A percentile compares a stretch with the other conserved stretches of the same genome.
Evolutionary conservation across 2,888 invertebrate species (phyloP).

Genomic region (Euzetes globulus): DNA sequence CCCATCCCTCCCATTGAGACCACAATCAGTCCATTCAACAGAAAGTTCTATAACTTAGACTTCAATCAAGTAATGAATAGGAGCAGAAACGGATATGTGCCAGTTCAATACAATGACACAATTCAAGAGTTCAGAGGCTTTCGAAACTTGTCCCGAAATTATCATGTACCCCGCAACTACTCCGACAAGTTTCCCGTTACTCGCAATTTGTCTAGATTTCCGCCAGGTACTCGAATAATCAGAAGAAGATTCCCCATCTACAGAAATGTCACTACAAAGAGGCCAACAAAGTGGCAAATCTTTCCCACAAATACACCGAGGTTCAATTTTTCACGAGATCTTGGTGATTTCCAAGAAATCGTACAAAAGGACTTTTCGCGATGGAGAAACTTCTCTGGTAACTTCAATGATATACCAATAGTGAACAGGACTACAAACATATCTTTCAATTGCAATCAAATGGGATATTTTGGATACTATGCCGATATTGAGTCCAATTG

Average conservation of each 20-base stretch:
- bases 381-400: background rate
- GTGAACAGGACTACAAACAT: background rate
- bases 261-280: too few species aligned
- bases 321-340: too few species aligned
- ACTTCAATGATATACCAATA: background rate
- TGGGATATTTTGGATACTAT: constrained; percentile 23
- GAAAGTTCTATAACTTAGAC: background rate
- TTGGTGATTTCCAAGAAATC: too few species aligned
- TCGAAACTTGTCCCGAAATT: background rate
- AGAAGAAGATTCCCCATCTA: too few species aligned
- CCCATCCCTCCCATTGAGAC: too few species aligned
- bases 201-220: too few species aligned
- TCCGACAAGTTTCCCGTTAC: background rate
- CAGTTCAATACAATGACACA: too few species aligned
- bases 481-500: constrained; percentile 14
- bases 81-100: too few species aligned
- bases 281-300: too few species aligned
- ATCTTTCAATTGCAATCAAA: background rate
- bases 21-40: background rate
- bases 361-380: background rate
- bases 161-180: background rate
- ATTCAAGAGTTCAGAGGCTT: background rate
- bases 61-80: background rate
- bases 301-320: too few species aligned
- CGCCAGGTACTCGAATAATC: too few species aligned